Base-by-base conservation (phyloP, 2,113 vertebrate species). In the Podiceps cristatus region DNA sequence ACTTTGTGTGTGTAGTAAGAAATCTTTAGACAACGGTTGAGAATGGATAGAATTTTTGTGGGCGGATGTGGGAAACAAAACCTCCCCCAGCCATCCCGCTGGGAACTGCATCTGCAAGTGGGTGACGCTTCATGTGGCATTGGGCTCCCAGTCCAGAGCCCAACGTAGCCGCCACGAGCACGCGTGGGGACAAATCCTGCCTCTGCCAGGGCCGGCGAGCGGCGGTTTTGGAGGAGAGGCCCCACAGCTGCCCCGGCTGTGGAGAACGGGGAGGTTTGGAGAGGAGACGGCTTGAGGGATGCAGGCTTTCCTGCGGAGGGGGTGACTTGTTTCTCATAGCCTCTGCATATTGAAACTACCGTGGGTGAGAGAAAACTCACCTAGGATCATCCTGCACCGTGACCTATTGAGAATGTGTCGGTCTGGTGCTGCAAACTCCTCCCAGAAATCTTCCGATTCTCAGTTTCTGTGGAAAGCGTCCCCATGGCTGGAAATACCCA, bases 401-500 rank as follows among this genome's bases (percentile, higher is more conserved):
- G 4, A 4, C 5, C 35, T 18, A 2, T 4, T 13, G 42, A 53
- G 49, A n/a, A 2, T 22, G 15, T 7, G 13, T 12, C 10, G 2
- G 13, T 10, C 42, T 17, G 56, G 45, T 42, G 35, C 31, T 83
- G 49, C 47, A 35, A 44, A 11, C 11, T 24, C 35, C 29, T 35
- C 42, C 37, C 29, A 25, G 55, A 9, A 19, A 33, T 37, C 8
- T 29, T 40, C 37, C 1, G 2, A 0, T 2, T 31, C 35, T 29
- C 16, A 13, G 7, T 2, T 42, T 37, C 63, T 25, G 17, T 10
- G 59, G 59, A 5, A n/a, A 27, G n/a, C 0, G 27, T 23, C 23
- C 13, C 55, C 40, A 0, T 0, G 40, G 45, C 52, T 74, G 76
- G n/a, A 67, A 58, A n/a, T 25, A 50, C 1, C 59, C 55, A 14